Evolutionary conservation across 1,140 invertebrate genomes (phyloP).

Genomic region (Linepithema humile): DNA sequence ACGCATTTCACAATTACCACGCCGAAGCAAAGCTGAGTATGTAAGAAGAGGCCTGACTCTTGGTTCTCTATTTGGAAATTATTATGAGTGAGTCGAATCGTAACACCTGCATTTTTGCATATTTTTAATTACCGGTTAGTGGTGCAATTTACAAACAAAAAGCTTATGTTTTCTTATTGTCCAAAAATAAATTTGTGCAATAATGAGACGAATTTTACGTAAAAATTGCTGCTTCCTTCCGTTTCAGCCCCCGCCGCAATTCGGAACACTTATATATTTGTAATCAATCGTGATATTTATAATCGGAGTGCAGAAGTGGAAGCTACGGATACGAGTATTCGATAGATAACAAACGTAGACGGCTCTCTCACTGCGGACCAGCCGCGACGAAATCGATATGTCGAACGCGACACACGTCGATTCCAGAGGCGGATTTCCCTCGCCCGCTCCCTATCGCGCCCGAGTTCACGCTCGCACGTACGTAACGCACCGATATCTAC

Average conservation of each 20-base stretch:
- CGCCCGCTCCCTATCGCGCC: background rate
- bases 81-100: background rate
- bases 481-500: background rate
- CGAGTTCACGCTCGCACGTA: background rate
- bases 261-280: too few relatives aligned
- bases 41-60: background rate
- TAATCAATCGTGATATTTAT: too few relatives aligned
- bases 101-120: background rate
- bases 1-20: background rate
- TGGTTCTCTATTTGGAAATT: conserved; percentile 8
- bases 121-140: conserved; percentile 33
- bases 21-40: background rate
- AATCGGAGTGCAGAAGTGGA: background rate
- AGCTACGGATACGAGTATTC: background rate
- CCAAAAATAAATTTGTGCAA: background rate
- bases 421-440: conserved; percentile 20
- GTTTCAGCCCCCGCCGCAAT: background rate
- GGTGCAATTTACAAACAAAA: background rate
- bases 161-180: background rate
- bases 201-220: background rate
- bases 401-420: conserved; percentile 46
- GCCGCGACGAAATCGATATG: conserved; percentile 45
- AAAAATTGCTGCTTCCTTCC: background rate
- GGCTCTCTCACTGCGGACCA: background rate
- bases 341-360: conserved; percentile 22